Conservation (phyloP, 2,888 invertebrate genomes). For the Balanococcus diminutus region DNA sequence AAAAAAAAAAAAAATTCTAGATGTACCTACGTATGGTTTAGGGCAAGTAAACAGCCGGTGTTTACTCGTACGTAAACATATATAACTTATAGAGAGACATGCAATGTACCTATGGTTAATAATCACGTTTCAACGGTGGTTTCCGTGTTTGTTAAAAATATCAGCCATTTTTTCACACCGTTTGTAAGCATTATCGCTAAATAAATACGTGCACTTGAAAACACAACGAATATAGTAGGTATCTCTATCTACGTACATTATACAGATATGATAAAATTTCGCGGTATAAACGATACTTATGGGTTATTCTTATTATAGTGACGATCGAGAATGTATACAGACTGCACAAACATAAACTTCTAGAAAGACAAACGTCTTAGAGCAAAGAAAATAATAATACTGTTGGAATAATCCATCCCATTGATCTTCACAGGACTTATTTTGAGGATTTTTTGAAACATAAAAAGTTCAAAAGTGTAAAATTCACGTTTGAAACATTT, state of each 20-base stretch:
- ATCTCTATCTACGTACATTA: background rate
- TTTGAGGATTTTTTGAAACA: no score
- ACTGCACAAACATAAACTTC: no score
- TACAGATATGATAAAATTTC: background rate
- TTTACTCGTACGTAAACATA: background rate
- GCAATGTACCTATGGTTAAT: constrained; percentile 9
- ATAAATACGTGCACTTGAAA: background rate
- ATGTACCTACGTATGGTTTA: background rate
- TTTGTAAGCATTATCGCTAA: background rate
- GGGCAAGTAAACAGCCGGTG: background rate
- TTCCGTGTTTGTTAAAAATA: constrained; percentile 27
- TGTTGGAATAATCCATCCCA: no score
- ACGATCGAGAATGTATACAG: no score
- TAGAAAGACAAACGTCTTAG: no score
- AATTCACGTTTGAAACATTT: no score
- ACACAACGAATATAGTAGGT: background rate
- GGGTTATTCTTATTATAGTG: no score
- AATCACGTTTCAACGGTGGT: background rate
- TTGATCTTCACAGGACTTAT: no score
- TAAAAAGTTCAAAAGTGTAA: no score
- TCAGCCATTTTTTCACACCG: constrained; percentile 16
- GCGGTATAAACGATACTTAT: no score
- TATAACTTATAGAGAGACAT: background rate
- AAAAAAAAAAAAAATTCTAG: no score
- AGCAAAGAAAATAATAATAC: no score